phyloP scores from a whole-genome alignment of 23 tunicate genomes.

The Halocynthia roretzi region DNA sequence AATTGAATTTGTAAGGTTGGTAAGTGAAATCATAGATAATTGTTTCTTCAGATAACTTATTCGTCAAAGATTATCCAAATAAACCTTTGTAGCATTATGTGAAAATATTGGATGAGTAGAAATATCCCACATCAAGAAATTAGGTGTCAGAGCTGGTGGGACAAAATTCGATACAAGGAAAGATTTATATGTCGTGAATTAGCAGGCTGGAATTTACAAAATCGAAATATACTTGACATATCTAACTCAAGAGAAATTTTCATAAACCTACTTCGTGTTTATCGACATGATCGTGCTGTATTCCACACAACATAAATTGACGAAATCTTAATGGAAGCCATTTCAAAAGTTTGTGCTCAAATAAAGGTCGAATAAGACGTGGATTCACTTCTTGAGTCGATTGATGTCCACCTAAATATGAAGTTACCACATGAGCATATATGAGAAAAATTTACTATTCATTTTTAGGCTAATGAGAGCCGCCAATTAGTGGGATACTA shows the following conservation, averaged over 20 bases:
- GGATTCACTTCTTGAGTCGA: conserved; percentile 35
- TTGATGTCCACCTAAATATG: conserved; percentile 55
- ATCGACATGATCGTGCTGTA: conserved; percentile 22
- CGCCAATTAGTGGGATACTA: too few relatives aligned
- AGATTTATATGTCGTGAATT: too few relatives aligned
- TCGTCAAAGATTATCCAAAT: too few relatives aligned
- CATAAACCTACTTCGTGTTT: neutral
- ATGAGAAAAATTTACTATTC: too few relatives aligned
- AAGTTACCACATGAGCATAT: neutral
- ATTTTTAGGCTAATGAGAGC: too few relatives aligned
- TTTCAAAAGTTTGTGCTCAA: conserved; percentile 50
- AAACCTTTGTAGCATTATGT: too few relatives aligned
- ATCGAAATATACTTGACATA: neutral
- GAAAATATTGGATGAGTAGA: too few relatives aligned
- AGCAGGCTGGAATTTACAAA: neutral
- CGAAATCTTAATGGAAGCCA: conserved; percentile 57
- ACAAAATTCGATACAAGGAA: neutral
- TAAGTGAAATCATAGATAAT: too few relatives aligned
- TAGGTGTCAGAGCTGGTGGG: neutral
- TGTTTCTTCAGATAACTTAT: too few relatives aligned
- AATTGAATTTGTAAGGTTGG: too few relatives aligned
- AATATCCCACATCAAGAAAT: neutral
- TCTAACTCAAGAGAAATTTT: neutral
- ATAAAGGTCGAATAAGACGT: conserved; percentile 33
- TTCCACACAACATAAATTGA: conserved; percentile 39